phyloP scores from a whole-genome alignment of 2,797 vertebrate genomes.

The Spheniscus humboldti region DNA sequence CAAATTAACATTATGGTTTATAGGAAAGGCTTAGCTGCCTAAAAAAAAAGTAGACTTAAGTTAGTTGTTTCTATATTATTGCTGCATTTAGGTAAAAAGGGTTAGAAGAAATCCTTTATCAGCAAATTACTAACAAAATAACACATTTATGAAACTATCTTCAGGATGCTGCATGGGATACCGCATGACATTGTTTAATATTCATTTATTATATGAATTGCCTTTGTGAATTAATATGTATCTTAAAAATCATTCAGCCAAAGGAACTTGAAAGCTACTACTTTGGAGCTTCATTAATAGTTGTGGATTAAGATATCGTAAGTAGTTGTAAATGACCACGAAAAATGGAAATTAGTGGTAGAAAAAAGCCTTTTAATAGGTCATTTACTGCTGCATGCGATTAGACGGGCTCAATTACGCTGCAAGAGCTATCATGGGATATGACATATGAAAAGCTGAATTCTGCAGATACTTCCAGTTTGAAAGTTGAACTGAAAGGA shows the following conservation, averaged over 20 bases:
- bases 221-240: not conserved
- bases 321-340: conserved; percentile 10
- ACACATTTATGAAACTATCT: not conserved
- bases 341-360: conserved; percentile 21
- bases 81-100: not conserved
- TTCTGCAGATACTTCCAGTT: not conserved
- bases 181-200: not conserved
- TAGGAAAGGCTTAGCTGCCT: not conserved
- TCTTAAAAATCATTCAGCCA: not conserved
- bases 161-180: not conserved
- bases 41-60: not conserved
- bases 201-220: not conserved
- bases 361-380: conserved; percentile 28
- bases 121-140: not conserved
- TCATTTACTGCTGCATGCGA: not conserved
- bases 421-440: not conserved
- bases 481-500: not conserved
- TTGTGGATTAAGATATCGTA: not conserved
- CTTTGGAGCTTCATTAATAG: conserved; percentile 24
- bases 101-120: not conserved
- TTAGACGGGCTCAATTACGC: not conserved
- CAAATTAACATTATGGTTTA: not conserved
- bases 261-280: conserved; percentile 13
- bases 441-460: not conserved
- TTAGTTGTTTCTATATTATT: not conserved